Conservation (phyloP, 1,140 invertebrate species). For the Drosophila saltans region DNA sequence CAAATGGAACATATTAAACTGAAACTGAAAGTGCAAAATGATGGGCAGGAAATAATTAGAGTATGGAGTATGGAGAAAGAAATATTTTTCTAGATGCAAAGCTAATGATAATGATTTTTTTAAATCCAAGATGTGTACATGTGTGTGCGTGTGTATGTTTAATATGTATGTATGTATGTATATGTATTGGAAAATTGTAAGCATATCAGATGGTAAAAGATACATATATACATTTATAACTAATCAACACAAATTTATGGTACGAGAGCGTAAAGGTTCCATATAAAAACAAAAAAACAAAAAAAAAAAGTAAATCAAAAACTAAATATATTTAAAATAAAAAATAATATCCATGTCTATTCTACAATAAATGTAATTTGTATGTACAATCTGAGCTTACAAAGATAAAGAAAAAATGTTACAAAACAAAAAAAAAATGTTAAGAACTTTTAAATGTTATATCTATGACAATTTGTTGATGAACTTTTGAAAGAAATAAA, state of each 20-base stretch:
- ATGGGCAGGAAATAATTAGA: background rate
- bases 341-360: conserved; percentile 36
- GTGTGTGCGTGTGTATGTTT: background rate
- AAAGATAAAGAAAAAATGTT: conserved; percentile 13
- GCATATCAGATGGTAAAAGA: conserved; percentile 24
- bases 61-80: background rate
- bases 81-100: conserved; percentile 50
- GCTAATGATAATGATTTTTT: conserved; percentile 12
- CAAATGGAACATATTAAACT: background rate
- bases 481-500: conserved; percentile 9
- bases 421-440: conserved; percentile 41
- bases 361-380: conserved; percentile 62
- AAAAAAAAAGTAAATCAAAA: conserved; percentile 10
- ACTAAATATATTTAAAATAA: conserved; percentile 27
- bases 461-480: conserved; percentile 16
- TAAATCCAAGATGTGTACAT: conserved; percentile 6
- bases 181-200: background rate
- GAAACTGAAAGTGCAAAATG: conserved; percentile 10
- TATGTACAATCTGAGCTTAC: conserved; percentile 76
- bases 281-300: conserved; percentile 13
- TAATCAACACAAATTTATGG: conserved; percentile 18
- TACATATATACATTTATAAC: conserved; percentile 34
- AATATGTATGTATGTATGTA: background rate
- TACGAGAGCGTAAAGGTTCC: conserved; percentile 45
- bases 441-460: conserved; percentile 54